A percentile compares a stretch with the other conserved stretches of the same genome.
These are phyloP conservation scores for Ramphastos sulfuratus DNA, from an alignment of 2,113 vertebrate genomes.

Conservation along the genomic window DNA sequence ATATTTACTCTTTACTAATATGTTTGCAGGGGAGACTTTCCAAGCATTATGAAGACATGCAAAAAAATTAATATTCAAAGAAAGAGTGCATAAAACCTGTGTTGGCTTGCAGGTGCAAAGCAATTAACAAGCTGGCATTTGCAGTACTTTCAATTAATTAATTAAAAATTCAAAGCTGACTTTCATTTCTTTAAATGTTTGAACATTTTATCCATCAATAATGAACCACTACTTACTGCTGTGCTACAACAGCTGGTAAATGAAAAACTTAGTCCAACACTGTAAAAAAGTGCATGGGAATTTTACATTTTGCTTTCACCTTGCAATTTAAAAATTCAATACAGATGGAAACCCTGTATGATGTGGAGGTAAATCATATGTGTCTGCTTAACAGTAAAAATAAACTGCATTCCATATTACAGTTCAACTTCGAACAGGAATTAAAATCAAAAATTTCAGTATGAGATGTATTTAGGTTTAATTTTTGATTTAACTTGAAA, in stretches of 20 bases:
- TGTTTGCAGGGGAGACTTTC: slow-evolving; percentile 92
- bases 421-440: slow-evolving; percentile 32
- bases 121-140: slow-evolving; percentile 99
- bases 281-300: slow-evolving; percentile 23
- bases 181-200: slow-evolving; percentile 90
- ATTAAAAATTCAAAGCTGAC: slow-evolving; percentile 90
- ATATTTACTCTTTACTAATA: slow-evolving; percentile 99
- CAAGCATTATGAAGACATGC: slow-evolving; percentile 84
- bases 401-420: slow-evolving; percentile 35
- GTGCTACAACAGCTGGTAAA: slow-evolving; percentile 76
- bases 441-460: slow-evolving; percentile 33
- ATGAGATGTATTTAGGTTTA: slow-evolving; percentile 18
- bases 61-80: slow-evolving; percentile 87
- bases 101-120: slow-evolving; percentile 94
- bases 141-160: slow-evolving; percentile 96
- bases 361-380: background rate
- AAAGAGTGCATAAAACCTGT: slow-evolving; percentile 87
- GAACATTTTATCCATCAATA: slow-evolving; percentile 86
- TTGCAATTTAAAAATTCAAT: slow-evolving; percentile 26
- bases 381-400: slow-evolving; percentile 11
- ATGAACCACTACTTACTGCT: slow-evolving; percentile 80
- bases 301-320: slow-evolving; percentile 21
- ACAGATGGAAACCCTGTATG: background rate
- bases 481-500: slow-evolving; percentile 46
- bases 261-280: slow-evolving; percentile 62